phyloP scores from a whole-genome alignment of 2,797 vertebrate species.

The Harpagifer antarcticus region DNA sequence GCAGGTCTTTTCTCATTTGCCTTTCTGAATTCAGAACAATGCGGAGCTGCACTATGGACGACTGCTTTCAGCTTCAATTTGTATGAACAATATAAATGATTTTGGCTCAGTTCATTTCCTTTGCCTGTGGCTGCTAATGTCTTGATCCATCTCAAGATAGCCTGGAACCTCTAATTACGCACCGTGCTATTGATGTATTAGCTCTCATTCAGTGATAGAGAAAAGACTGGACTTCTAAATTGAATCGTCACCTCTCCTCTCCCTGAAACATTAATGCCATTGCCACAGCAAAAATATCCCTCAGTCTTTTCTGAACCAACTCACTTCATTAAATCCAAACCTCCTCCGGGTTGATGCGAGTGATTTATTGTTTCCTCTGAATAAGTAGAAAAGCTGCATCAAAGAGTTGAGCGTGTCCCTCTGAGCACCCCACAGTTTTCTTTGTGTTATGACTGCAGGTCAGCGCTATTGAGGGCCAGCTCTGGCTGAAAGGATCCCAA shows the following conservation, averaged over 20 bases:
- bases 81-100: conserved; percentile 82
- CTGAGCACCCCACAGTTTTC: conserved; percentile 20
- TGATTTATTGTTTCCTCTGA: conserved; percentile 61
- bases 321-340: conserved; percentile 70
- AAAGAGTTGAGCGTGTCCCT: conserved; percentile 6
- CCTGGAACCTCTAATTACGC: conserved; percentile 78
- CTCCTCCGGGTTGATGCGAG: conserved; percentile 44
- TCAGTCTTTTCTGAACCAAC: conserved; percentile 52
- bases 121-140: conserved; percentile 74
- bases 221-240: conserved; percentile 64
- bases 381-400: conserved; percentile 34
- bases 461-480: conserved; percentile 35
- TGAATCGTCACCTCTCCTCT: conserved; percentile 68
- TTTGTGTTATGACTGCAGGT: conserved; percentile 59
- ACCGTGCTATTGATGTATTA: conserved; percentile 72
- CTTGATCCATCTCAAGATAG: conserved; percentile 78
- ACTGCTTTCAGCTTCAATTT: conserved; percentile 77
- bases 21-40: conserved; percentile 57
- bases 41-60: conserved; percentile 42
- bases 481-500: conserved; percentile 40
- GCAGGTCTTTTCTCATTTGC: conserved; percentile 60
- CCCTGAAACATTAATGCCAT: conserved; percentile 70
- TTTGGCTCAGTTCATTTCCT: conserved; percentile 78
- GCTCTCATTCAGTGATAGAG: conserved; percentile 65
- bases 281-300: conserved; percentile 56